Conservation (phyloP, 2,888 invertebrate species). For the Merodon equestris region DNA sequence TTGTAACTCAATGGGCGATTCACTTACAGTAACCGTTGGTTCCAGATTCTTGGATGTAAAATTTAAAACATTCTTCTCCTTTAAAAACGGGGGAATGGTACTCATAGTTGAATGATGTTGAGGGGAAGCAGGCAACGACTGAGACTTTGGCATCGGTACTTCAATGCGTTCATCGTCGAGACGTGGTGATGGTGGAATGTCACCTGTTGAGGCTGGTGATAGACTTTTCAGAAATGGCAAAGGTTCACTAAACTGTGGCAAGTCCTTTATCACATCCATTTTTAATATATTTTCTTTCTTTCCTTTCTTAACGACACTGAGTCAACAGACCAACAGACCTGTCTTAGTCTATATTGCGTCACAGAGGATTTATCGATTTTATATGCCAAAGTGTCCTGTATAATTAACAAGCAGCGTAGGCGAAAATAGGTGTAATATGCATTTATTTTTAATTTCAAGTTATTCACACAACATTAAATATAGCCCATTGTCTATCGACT, state of each 20-base stretch:
- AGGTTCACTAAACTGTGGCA: conserved; percentile 60
- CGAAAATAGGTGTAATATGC: neutral
- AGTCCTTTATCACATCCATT: conserved; percentile 65
- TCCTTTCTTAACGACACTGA: neutral
- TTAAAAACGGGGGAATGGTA: conserved; percentile 52
- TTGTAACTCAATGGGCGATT: conserved; percentile 37
- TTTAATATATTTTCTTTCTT: conserved; percentile 7
- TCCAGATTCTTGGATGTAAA: conserved; percentile 47
- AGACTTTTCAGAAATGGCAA: conserved; percentile 58
- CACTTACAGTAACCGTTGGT: conserved; percentile 25
- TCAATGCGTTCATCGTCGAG: conserved; percentile 70
- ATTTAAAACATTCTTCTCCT: conserved; percentile 53
- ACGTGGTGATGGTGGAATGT: conserved; percentile 75
- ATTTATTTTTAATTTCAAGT: conserved; percentile 26
- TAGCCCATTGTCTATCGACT: conserved; percentile 55
- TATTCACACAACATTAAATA: conserved; percentile 43
- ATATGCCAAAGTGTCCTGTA: conserved; percentile 7
- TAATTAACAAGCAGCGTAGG: conserved; percentile 6
- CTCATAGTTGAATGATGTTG: conserved; percentile 69
- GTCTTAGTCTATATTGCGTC: conserved; percentile 8
- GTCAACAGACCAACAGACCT: neutral
- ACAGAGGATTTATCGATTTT: conserved; percentile 19
- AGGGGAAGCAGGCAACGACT: conserved; percentile 76
- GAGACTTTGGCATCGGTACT: conserved; percentile 74
- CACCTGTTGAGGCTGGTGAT: conserved; percentile 67